Evolutionary conservation across 2,797 vertebrate genomes (phyloP).

Genomic region (Sternotherus odoratus): DNA sequence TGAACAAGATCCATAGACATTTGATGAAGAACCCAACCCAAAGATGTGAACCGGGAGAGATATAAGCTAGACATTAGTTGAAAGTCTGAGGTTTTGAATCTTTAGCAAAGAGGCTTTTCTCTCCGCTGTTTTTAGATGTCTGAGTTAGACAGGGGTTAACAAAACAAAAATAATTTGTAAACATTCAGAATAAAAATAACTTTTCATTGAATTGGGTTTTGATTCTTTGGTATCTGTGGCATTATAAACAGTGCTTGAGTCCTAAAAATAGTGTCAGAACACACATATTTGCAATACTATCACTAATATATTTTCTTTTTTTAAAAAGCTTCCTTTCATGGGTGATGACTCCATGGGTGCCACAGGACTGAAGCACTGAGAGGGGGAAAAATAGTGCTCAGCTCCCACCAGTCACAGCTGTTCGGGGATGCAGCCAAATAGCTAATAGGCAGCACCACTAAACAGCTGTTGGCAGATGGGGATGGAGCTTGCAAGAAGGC

Average conservation of each 20-base stretch:
- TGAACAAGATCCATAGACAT: background rate
- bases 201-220: slow-evolving; percentile 30
- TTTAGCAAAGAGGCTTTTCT: background rate
- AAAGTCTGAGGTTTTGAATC: background rate
- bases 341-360: too few relatives aligned
- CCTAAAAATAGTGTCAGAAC: background rate
- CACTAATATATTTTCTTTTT: background rate
- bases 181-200: slow-evolving; percentile 2
- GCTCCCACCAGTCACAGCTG: too few relatives aligned
- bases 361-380: too few relatives aligned
- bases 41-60: rapidly evolving
- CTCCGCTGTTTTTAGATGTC: background rate
- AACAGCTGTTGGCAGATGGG: too few relatives aligned
- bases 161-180: slow-evolving; percentile 14
- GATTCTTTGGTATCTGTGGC: background rate
- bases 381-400: too few relatives aligned
- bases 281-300: background rate
- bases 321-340: too few relatives aligned
- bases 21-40: background rate
- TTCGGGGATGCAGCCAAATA: too few relatives aligned
- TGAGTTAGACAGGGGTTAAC: background rate
- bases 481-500: too few relatives aligned
- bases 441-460: too few relatives aligned
- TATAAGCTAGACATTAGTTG: background rate
- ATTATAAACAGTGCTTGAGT: background rate